phyloP scores from a whole-genome alignment of 2,113 vertebrate genomes.

The Microtus pennsylvanicus region DNA sequence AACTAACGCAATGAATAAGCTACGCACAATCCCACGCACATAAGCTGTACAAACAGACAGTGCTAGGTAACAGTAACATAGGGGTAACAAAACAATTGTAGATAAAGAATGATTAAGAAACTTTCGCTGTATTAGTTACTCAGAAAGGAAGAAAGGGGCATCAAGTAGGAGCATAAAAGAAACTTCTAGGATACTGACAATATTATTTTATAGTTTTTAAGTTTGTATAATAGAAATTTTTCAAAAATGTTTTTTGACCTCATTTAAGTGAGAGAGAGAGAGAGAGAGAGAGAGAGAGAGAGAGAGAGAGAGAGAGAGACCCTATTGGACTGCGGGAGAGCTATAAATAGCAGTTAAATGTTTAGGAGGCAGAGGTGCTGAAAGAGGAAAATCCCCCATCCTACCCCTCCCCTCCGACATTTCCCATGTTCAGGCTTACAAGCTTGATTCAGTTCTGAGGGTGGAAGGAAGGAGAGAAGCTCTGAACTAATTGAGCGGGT shows the following conservation, averaged over 20 bases:
- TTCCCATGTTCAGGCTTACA: background rate
- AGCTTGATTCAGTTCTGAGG: background rate
- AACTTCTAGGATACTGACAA: background rate
- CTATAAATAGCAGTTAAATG: background rate
- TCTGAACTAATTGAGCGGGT: background rate
- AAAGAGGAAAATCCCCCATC: background rate
- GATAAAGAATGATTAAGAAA: background rate
- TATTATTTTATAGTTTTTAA: background rate
- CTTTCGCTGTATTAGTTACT: background rate
- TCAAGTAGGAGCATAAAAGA: background rate
- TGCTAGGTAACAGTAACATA: conserved; percentile 13
- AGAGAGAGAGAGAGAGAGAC: too few species aligned
- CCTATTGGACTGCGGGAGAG: background rate
- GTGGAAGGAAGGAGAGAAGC: background rate
- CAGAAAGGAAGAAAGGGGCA: background rate
- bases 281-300: too few species aligned
- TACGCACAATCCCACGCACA: background rate
- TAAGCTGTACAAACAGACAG: background rate
- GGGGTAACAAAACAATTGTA: conserved; percentile 16
- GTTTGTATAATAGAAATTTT: background rate
- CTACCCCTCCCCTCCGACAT: background rate
- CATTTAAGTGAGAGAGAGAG: background rate
- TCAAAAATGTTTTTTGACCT: background rate
- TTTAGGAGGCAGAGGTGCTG: background rate
- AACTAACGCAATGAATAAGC: conserved; percentile 46